These are phyloP conservation scores for Theonella swinhoei DNA, from an alignment of 37 sponge, comb jelly and placozoan genomes.

Conservation along the genomic window DNA sequence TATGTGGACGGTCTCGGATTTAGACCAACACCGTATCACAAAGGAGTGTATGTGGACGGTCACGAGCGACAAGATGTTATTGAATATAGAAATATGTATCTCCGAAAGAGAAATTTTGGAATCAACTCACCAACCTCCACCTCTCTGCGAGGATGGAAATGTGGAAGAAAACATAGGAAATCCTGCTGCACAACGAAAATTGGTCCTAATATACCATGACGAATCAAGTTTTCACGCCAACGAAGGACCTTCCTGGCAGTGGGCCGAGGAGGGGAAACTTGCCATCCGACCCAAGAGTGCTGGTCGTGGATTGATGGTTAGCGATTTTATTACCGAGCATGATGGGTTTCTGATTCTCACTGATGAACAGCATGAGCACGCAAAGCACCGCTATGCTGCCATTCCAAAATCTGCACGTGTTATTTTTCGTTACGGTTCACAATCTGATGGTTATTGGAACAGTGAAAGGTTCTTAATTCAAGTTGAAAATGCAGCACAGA, in stretches of 20 bases:
- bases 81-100: slow-evolving; percentile 2
- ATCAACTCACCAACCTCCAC: slow-evolving; percentile 3
- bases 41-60: background rate
- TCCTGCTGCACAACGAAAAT: background rate
- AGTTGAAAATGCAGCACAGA: background rate
- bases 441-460: slow-evolving; percentile 44
- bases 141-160: background rate
- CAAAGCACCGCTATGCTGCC: background rate
- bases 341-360: slow-evolving; percentile 13
- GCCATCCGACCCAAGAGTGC: background rate
- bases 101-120: background rate
- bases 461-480: slow-evolving; percentile 19
- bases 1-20: background rate
- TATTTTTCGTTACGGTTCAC: slow-evolving; percentile 38
- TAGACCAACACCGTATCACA: background rate
- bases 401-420: background rate
- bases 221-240: slow-evolving; percentile 12
- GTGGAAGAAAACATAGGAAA: slow-evolving; percentile 4
- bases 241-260: slow-evolving; percentile 15
- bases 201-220: slow-evolving; percentile 16
- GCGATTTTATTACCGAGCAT: slow-evolving; percentile 12
- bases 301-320: slow-evolving; percentile 21
- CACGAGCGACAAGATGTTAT: slow-evolving; percentile 20
- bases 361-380: background rate
- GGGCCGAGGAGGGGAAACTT: background rate